Base-by-base conservation (phyloP, 2,113 vertebrate species). In the Percina caprodes region DNA sequence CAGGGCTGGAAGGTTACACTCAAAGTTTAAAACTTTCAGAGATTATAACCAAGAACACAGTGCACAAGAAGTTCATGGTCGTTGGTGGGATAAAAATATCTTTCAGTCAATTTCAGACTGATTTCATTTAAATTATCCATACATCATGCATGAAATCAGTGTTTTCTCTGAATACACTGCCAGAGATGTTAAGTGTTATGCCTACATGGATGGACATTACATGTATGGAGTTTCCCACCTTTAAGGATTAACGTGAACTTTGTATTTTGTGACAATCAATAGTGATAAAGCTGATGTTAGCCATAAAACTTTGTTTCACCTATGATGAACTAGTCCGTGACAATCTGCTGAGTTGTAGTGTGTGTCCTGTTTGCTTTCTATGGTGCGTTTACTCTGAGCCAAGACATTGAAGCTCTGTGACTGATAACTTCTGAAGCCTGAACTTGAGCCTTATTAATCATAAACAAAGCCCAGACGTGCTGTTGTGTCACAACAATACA, bases 391-490 rank as follows among this genome's bases (percentile, higher is more conserved):
- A 23, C 15, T 15, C 35, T 9, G 13, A 30, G 12, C 3, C 15
- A 1, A 65, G 51, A 45, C 24, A 70, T 11, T 3, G 16, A 5
- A 59, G 67, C n/a, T 59, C 51, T 16, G 13, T 69, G 58, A 33
- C 42, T 0, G 8, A 59, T 15, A 67, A 14, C 23, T 10, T 42
- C 39, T 42, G 10, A 51, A 62, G 35, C 63, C 45, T 1, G 14
- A 65, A 24, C 60, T 24, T 39, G 33, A 60, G 0, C 18, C 23
- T 11, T 39, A 0, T 10, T 5, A 0, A 39, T 70, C 26, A 48
- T 81, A 78, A 81, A 80, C 1, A 72, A 68, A 78, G 33, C 1
- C 48, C 49, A 45, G 61, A 52, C 58, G n/a, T 48, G 42, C 23
- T 18, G 18, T 5, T 33, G 12, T 70, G 4, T 3, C 14, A 11